Evolutionary conservation across 2,888 invertebrate species (phyloP), one percentile per base, ranked within the genome.

Genomic region (Plebejus anna): DNA sequence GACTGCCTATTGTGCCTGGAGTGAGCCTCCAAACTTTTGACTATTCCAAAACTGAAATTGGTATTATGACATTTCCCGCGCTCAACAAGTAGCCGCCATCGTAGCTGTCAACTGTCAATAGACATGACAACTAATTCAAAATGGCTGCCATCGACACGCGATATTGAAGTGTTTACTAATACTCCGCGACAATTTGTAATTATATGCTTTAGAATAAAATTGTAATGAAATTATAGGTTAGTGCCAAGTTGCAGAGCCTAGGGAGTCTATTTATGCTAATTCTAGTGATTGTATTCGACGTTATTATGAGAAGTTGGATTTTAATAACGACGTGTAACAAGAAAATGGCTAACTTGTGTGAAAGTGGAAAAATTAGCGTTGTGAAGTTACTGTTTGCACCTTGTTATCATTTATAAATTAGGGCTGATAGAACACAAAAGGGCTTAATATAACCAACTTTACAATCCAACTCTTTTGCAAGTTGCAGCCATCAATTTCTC

Each of bases 81-180:
- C 76, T 82, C 82, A 83, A 82, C 82, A 81, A 80, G 80, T 80
- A 80, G 79, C 81, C 66, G 81, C 82, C 82, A 82, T 83, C 81
- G 79, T 80, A 81, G 78, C 81, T 83, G 82, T 82, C 82, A 81
- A 80, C 80, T 81, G 81, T 83, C 83, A 83, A 82, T 83, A 81
- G 79, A 78, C 76, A 79, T 87, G 87, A 85, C 84, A 86, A 82
- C 80, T 80, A 80, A 82, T 83, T 82, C 86, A 90, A 90, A 87
- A 90, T 89, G 89, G 89, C 90, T 82, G 83, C 82, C 79, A 78
- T 79, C 81, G 84, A 83, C 89, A 89, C 87, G 89, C 88, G 84
- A 87, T 76, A 76, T 82, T 78, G 77, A 79, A 81, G 79, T 83
- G 82, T 85, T 86, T 84, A 85, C 85, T 82, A 86, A 89, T 86